These are phyloP conservation scores for Alfaro cultratus DNA, from an alignment of 2,797 vertebrate genomes.

Conservation along the genomic window DNA sequence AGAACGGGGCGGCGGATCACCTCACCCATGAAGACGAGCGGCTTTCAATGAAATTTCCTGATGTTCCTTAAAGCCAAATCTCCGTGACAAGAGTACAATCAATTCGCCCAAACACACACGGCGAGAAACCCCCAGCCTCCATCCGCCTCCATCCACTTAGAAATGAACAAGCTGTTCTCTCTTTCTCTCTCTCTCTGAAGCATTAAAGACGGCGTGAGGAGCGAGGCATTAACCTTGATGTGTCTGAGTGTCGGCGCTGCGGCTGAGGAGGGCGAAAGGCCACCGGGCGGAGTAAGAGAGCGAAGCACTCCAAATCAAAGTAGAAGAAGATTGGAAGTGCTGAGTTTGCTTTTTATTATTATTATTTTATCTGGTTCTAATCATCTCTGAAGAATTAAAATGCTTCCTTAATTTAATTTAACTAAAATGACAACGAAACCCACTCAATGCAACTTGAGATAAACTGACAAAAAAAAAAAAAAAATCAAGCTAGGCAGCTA, in stretches of 20 bases:
- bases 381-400: neutral
- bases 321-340: neutral
- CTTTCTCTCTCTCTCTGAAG: constrained; percentile 31
- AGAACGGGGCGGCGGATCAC: constrained; percentile 44
- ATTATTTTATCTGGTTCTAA: neutral
- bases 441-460: neutral
- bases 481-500: neutral
- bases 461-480: neutral
- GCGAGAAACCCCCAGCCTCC: constrained; percentile 3
- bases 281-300: constrained; percentile 11
- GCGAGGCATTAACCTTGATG: constrained; percentile 48
- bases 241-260: constrained; percentile 29
- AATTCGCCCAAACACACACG: constrained; percentile 18
- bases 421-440: neutral
- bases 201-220: constrained; percentile 42
- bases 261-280: constrained; percentile 30
- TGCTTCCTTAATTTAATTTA: too few relatives aligned
- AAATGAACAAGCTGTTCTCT: constrained; percentile 51
- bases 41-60: constrained; percentile 30
- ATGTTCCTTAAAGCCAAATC: constrained; percentile 47
- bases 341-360: neutral
- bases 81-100: constrained; percentile 40
- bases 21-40: constrained; percentile 52
- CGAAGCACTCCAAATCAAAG: constrained; percentile 7
- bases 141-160: constrained; percentile 41